Base-by-base conservation (phyloP, 2,113 vertebrate genomes). In the Dromaius novaehollandiae region DNA sequence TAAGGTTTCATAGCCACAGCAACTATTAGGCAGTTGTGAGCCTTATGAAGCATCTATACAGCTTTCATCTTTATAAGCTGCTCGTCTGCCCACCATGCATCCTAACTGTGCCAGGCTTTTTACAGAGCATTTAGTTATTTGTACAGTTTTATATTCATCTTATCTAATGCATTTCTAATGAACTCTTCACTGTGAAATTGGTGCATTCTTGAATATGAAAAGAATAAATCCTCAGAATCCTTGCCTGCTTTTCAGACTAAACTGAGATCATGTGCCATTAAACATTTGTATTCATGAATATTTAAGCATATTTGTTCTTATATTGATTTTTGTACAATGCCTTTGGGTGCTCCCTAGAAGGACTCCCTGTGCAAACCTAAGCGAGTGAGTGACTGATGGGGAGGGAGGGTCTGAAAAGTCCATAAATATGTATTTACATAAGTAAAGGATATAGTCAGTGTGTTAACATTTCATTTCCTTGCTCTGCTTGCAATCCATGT, bases 201-300 rank as follows among this genome's bases (percentile, higher is more conserved):
- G 84, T 92, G 34, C 8, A 69, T 92, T 95, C 93, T 89, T 89
- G 64, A 94, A 76, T 93, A 91, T 83, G 82, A 88, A 85, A 89
- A 82, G 19, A 87, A 19, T 89, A 91, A 97, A 83, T 91, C 75
- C 73, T 84, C 91, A 51, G 65, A 89, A 96, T 75, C 25, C 14
- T 80, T 88, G 75, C 19, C 70, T 90, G 28, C 13, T 94, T 97
- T 91, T 95, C 79, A 95, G 81, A 81, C 74, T 87, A 87, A 94
- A 83, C 1, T 5, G 55, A 95, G 71, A 75, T 36, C 11, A 42
- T 79, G 58, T 92, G 68, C 78, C 46, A 94, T 89, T 95, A 95
- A 89, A 73, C 76, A 86, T 84, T 92, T 88, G 30, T 89, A 88
- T 95, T 92, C 87, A 95, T 93, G 30, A 95, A 92, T 95, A 94